Evolutionary conservation across 2,797 vertebrate species (phyloP), one percentile per base, ranked within the genome.

Genomic region (Chrosomus eos): DNA sequence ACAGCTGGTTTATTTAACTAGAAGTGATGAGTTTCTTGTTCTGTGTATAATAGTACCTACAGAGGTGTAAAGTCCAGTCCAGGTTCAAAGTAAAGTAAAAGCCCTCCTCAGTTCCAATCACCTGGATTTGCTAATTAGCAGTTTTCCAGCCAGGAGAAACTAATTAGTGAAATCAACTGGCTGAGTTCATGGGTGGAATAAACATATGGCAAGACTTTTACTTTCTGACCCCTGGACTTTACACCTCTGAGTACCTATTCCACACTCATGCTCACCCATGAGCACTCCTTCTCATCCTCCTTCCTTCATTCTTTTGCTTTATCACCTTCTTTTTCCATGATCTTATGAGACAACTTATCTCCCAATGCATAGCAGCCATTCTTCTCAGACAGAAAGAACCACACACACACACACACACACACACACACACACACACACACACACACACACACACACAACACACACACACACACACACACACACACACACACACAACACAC

Each of bases 281-380:
- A 88, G 80, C 86, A 85, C 78, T 66, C 81, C 53, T 86, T 88
- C 79, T 78, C 33, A 68, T 85, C 60, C 78, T 89, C 73, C 60
- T 85, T 81, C n/a, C 89, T 72, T 75, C 66, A 19, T 38, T 31
- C 81, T 76, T 55, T 76, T 66, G 21, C 33, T 68, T 81, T 64
- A 85, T 75, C 43, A 21, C 74, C 83, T 80, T 73, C 58, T 33
- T 72, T 87, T 79, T 87, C 89, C 81, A 53, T 74, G 45, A 72
- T 87, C 66, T 86, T 87, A 85, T 82, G 76, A 90, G 92, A 88
- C 88, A 76, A 88, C 81, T 84, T 84, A 85, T 88, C 84, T 82
- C 80, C 60, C 80, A 58, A 13, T 66, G 36, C 85, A 71, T 85
- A 82, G 87, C 88, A 87, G 48, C 36, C 78, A 81, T 87, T 89